Conservation (phyloP, 2,888 invertebrate species). For the Ormyrus pomaceus region DNA sequence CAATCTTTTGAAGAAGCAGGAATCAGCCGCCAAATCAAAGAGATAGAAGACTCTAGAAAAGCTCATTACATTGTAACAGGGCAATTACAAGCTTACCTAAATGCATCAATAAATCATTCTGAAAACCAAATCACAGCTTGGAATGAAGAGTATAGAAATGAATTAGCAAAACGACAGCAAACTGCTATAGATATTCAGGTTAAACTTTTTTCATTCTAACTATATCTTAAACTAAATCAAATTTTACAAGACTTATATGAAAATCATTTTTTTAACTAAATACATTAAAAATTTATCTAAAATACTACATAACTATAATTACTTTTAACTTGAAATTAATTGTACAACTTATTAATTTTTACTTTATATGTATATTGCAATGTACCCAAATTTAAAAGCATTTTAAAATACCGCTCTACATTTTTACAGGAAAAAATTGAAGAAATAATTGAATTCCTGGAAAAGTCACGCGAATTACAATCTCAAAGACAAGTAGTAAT, state of each 20-base stretch:
- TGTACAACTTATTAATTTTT: neutral
- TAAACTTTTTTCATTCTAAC: neutral
- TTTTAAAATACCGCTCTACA: neutral
- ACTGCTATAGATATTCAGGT: conserved; percentile 65
- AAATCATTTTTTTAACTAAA: neutral
- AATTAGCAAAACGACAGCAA: conserved; percentile 61
- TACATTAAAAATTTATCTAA: neutral
- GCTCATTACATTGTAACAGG: conserved; percentile 61
- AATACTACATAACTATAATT: neutral
- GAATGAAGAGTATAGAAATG: conserved; percentile 63
- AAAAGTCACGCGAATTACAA: conserved; percentile 57
- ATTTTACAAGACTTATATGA: too few species aligned
- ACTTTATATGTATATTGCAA: neutral
- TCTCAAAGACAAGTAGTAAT: conserved; percentile 62
- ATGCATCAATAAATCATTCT: conserved; percentile 58
- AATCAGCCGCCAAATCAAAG: conserved; percentile 58
- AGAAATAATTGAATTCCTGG: conserved; percentile 60
- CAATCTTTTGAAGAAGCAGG: conserved; percentile 59
- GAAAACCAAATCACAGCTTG: conserved; percentile 63
- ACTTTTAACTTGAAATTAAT: neutral
- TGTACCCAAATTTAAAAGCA: neutral
- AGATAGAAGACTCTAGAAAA: conserved; percentile 51
- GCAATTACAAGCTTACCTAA: conserved; percentile 59
- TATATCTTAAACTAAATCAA: too few species aligned
- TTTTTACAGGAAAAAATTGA: conserved; percentile 63